Percentiles rank a stretch among this genome's conserved stretches.
phyloP scores from a whole-genome alignment of 2,888 invertebrate genomes.

The Poecilus cupreus region DNA sequence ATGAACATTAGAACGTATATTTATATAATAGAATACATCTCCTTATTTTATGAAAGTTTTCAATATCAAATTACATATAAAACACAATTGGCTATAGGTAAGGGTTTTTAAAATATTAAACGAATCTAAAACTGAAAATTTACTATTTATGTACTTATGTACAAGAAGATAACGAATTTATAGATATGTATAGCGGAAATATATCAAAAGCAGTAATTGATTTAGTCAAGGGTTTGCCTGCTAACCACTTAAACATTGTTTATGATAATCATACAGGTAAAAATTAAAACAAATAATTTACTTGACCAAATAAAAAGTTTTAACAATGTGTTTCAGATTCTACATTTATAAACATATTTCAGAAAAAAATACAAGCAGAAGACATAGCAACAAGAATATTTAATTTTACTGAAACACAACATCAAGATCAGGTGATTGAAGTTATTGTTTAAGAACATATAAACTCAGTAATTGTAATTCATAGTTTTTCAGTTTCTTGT shows the following conservation, averaged over 20 bases:
- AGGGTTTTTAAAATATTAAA: neutral
- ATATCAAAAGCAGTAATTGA: conserved; percentile 68
- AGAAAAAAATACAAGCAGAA: conserved; percentile 64
- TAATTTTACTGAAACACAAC: conserved; percentile 64
- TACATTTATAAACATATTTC: conserved; percentile 65
- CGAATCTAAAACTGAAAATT: too few species aligned
- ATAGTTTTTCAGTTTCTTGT: conserved; percentile 75
- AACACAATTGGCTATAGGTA: neutral
- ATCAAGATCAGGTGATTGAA: conserved; percentile 30
- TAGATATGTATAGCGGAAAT: conserved; percentile 68
- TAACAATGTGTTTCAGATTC: conserved; percentile 64
- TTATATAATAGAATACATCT: neutral
- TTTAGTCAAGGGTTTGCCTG: conserved; percentile 68
- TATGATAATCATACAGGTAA: conserved; percentile 69
- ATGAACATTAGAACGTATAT: neutral
- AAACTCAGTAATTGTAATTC: conserved; percentile 59
- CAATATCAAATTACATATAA: neutral
- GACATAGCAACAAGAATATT: conserved; percentile 67
- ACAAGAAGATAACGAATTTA: conserved; percentile 61
- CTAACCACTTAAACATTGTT: conserved; percentile 67
- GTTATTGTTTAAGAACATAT: neutral
- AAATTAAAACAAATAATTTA: neutral
- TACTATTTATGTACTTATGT: too few species aligned
- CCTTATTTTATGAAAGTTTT: neutral
- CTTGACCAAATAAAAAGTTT: neutral